Evolutionary conservation across 2,797 vertebrate genomes (phyloP), one percentile per base, ranked within the genome.

Genomic region (Salarias fasciatus): DNA sequence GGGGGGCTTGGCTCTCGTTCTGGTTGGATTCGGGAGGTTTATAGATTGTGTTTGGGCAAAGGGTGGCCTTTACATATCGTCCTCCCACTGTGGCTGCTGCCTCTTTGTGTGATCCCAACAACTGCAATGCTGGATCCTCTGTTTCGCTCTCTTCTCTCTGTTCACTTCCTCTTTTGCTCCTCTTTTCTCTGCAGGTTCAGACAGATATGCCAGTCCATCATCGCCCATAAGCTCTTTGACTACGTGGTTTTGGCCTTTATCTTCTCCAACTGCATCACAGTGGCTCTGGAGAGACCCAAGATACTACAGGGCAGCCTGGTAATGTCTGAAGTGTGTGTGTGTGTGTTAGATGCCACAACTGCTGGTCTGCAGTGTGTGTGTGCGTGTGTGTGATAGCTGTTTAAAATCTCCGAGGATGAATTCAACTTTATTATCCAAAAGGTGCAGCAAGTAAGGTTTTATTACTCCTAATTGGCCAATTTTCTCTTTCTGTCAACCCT

Each of bases 251-350:
- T 99, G 88, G 95, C 94, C 68, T 98, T 99, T 88, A 99, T 99
- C 87, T 99, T 99, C 87, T 94, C 96, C 82, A 99, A 98, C 90
- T 99, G 97, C 84, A 98, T 99, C 88, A 99, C 97, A 0, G 97
- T 99, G 13, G 96, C 97, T 58, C 87, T 99, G 86, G 97, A 99
- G 87, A 93, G 97, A 72, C 97, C 97, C 2, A 96, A 96, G 88
- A 99, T 99, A 12, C 94, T 96, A 54, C 55, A 95, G 91, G 88
- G 91, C 80, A 98, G 97, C 88, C 93, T 95, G 28, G 97, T 99
- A 89, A 94, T 83, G 49, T n/a, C 38, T 66, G 30, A 56, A 58
- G 30, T 49, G 44, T 55, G 28, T 33, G 11, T 36, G 6, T 62
- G 45, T 52, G 12, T 42, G 42, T 47, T 24, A 3, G 18, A 2